Percentiles rank a stretch among this genome's conserved stretches.
These are phyloP conservation scores for Telmatherina bonti DNA, from an alignment of 2,797 vertebrate species.

Conservation along the genomic window DNA sequence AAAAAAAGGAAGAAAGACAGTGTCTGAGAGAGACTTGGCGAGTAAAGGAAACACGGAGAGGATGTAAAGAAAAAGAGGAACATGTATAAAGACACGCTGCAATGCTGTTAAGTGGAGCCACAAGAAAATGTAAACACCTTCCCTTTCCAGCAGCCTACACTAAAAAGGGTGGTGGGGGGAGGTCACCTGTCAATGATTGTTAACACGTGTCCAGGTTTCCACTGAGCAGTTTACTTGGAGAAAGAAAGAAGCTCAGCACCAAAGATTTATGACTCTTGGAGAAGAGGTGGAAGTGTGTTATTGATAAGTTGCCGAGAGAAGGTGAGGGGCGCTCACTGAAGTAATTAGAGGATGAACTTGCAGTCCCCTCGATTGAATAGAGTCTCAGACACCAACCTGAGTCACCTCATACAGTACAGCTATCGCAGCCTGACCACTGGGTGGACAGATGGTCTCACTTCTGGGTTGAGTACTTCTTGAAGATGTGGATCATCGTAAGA, in stretches of 20 bases:
- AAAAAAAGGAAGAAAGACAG: conserved; percentile 17
- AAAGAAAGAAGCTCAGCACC: conserved; percentile 70
- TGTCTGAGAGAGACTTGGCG: neutral
- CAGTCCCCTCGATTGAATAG: conserved; percentile 75
- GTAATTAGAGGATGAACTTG: conserved; percentile 85
- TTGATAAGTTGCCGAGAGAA: conserved; percentile 83
- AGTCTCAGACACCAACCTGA: conserved; percentile 55
- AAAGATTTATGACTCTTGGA: conserved; percentile 83
- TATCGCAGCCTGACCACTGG: conserved; percentile 42
- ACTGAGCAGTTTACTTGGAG: conserved; percentile 71
- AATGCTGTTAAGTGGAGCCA: conserved; percentile 54
- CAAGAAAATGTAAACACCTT: conserved; percentile 66
- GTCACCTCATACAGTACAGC: conserved; percentile 56
- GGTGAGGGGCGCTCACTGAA: conserved; percentile 74
- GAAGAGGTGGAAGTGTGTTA: conserved; percentile 84
- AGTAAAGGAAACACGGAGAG: conserved; percentile 19
- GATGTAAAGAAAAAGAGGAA: conserved; percentile 41
- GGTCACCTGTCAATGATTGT: conserved; percentile 74
- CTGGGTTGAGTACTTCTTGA: conserved; percentile 1
- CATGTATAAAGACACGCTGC: conserved; percentile 40
- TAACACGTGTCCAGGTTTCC: conserved; percentile 82
- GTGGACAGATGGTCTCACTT: conserved; percentile 49
- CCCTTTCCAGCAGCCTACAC: conserved; percentile 60
- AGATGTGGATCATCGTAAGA: conserved; percentile 3
- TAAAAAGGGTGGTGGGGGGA: conserved; percentile 16